Percentiles rank a stretch among this genome's conserved stretches.
Conservation (phyloP, 2,888 invertebrate species). For the Macaria notata region DNA sequence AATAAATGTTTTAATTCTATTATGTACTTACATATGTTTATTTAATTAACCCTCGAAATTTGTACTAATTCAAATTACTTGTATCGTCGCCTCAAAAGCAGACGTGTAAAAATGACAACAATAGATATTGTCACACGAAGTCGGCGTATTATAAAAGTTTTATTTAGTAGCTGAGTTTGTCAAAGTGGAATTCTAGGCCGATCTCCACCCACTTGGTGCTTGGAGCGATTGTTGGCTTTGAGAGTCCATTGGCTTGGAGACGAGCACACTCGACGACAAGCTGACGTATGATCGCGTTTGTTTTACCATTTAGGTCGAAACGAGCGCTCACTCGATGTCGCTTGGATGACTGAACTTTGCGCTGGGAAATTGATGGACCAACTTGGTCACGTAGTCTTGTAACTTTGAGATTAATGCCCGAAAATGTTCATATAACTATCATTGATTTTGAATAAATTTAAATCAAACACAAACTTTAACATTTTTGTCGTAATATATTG, state of each 20-base stretch:
- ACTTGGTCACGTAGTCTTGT: neutral
- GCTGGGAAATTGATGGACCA: conserved; percentile 9
- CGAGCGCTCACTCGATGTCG: conserved; percentile 25
- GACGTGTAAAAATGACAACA: conserved; percentile 2
- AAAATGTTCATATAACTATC: too few relatives aligned
- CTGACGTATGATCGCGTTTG: conserved; percentile 18
- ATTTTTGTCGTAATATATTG: too few relatives aligned
- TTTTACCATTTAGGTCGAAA: conserved; percentile 27
- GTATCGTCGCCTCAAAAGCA: neutral
- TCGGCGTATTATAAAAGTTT: conserved; percentile 7
- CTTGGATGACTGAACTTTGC: conserved; percentile 15
- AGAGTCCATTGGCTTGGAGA: conserved; percentile 28
- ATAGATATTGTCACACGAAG: conserved; percentile 10
- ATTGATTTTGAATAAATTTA: too few relatives aligned
- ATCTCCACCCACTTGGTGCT: conserved; percentile 32
- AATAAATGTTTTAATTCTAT: conserved; percentile 39
- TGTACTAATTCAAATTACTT: conserved; percentile 3
- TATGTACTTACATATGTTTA: neutral
- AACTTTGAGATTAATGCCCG: neutral
- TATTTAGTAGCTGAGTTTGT: conserved; percentile 17
- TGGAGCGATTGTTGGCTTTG: conserved; percentile 24
- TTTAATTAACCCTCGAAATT: conserved; percentile 6
- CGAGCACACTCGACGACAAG: conserved; percentile 16
- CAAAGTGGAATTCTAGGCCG: conserved; percentile 28
- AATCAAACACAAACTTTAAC: too few relatives aligned